Base-by-base conservation (phyloP, 2,797 vertebrate genomes). In the Halcyon badia region DNA sequence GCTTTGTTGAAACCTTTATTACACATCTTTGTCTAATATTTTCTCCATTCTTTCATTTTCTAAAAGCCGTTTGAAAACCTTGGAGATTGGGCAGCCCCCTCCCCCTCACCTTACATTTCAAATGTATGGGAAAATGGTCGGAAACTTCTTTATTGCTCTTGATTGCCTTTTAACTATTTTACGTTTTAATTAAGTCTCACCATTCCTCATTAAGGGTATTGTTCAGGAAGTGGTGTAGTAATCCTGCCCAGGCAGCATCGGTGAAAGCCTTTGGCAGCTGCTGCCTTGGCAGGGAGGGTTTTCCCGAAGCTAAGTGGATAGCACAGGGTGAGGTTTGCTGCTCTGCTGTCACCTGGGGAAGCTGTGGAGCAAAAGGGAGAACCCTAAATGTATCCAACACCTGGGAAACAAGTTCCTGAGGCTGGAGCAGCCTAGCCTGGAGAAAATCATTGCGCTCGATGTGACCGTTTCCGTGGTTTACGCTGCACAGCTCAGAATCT, bases 111-210 rank as follows among this genome's bases (percentile, higher is more conserved):
- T 69, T 71, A 15, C 22, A 33, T 83, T 90, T 81, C 54, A 86
- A 94, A 85, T 46, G n/a, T 37, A 24, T 21, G 12, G 21, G 58
- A 9, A 87, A 91, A 95, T 44, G 42, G 78, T 79, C 35, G 84
- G 90, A 89, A 94, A 83, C 56, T 87, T 77, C 37, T 91, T 66
- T 89, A 87, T 79, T 93, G 70, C 58, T 83, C 77, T 96, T 95
- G 87, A 96, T 89, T 96, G 91, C 90, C 90, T 95, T 89, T 92
- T 97, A 96, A 95, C 95, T 96, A 93, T 90, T 95, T 83, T 76
- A 60, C 6, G 8, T 52, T 94, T 94, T 96, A 95, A 96, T 96
- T 96, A 96, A 96, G 76, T 91, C 72, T 94, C 57, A 78, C 93
- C 49, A 65, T 96, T 89, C 48, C 73, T 72, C 61, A 48, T 87